A percentile compares a stretch with the other conserved stretches of the same genome.
Evolutionary conservation across 2,113 vertebrate species (phyloP).

Genomic region (Picathartes gymnocephalus): DNA sequence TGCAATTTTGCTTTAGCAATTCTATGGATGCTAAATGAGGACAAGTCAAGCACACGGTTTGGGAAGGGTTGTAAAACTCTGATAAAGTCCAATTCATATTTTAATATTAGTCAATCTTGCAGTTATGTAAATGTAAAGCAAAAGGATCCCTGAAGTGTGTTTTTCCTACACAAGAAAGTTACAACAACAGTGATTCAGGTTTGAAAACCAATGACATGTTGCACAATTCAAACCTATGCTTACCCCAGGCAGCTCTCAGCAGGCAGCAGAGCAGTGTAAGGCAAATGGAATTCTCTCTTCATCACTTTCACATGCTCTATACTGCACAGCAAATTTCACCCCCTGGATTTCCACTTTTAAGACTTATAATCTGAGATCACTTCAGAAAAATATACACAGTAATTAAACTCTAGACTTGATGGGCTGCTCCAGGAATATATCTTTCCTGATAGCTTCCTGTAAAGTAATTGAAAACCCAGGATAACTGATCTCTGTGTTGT

Average conservation of each 20-base stretch:
- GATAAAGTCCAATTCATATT: not conserved
- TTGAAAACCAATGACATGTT: not conserved
- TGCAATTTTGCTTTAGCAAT: not conserved
- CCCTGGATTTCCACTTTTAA: conserved; percentile 30
- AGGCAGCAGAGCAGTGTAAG: not conserved
- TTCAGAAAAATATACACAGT: conserved; percentile 46
- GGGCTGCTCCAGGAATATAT: conserved; percentile 16
- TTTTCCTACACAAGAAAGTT: not conserved
- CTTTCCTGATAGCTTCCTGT: not conserved
- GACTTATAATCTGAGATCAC: conserved; percentile 5
- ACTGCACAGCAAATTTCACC: not conserved
- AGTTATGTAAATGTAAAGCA: not conserved
- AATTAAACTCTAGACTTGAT: conserved; percentile 12
- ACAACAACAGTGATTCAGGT: not conserved
- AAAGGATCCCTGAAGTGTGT: not conserved
- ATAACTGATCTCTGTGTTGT: not conserved
- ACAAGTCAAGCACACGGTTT: not conserved
- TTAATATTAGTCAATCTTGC: not conserved
- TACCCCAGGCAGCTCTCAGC: not conserved
- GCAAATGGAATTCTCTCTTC: not conserved
- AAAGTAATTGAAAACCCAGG: conserved; percentile 43
- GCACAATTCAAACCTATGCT: not conserved
- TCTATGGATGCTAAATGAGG: not conserved
- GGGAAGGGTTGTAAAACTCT: not conserved
- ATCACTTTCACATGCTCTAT: not conserved